A percentile compares a stretch with the other conserved stretches of the same genome.
Conservation (phyloP, 2,797 vertebrate species). For the Miichthys miiuy region DNA sequence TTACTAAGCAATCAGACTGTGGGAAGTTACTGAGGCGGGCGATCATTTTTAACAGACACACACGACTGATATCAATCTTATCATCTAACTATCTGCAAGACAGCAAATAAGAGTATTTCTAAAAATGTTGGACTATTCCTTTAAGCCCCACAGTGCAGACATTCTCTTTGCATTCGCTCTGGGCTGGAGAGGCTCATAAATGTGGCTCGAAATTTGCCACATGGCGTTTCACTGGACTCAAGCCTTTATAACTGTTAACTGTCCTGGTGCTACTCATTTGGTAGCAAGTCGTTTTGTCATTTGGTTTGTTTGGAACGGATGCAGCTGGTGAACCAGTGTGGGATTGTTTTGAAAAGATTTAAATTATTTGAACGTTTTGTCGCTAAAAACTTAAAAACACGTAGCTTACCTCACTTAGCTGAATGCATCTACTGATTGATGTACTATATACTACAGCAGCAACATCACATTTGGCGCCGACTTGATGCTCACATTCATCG, state of each 20-base stretch:
- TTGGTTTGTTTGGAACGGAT: background rate
- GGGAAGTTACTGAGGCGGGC: background rate
- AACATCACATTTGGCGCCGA: constrained; percentile 34
- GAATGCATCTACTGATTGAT: constrained; percentile 38
- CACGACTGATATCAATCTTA: background rate
- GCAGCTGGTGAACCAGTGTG: background rate
- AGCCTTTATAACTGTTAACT: background rate
- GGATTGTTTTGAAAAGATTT: background rate
- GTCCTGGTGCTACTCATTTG: background rate
- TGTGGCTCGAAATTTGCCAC: background rate
- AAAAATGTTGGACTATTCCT: background rate
- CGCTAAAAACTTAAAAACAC: background rate
- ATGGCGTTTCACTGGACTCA: background rate
- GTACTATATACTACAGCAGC: constrained; percentile 2
- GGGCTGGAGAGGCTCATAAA: background rate
- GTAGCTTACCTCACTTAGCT: background rate
- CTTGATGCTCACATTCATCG: constrained; percentile 37
- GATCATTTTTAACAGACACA: background rate
- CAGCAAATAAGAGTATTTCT: background rate
- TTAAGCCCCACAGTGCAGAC: background rate
- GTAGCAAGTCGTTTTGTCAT: background rate
- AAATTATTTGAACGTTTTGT: background rate
- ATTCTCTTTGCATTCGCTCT: background rate
- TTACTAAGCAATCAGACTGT: background rate
- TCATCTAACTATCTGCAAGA: background rate